Base-by-base conservation (phyloP, 2,113 vertebrate species). In the Aegithalos caudatus region DNA sequence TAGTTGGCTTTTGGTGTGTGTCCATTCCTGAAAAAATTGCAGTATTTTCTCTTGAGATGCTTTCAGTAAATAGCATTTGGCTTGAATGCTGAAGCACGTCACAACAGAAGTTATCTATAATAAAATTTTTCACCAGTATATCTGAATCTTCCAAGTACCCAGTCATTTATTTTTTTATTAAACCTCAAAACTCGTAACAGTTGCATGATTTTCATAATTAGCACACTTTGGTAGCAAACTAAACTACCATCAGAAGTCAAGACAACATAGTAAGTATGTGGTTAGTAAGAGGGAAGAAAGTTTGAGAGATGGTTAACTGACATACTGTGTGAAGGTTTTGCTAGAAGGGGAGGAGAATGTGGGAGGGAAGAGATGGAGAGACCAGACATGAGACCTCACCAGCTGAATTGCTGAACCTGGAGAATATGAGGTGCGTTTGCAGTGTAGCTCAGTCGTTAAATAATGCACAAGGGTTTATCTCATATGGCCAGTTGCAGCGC, bases 391-490 rank as follows among this genome's bases (percentile, higher is more conserved):
- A 91, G 76, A 88, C 65, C 50, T 61, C 37, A 24, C 38, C 38
- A 76, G 76, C 95, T 94, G 89, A 90, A 83, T 77, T 82, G 70
- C 38, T 83, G 69, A 93, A 94, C 65, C 78, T 96, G 93, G 91
- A 95, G 87, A 88, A 77, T 92, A 62, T 81, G 81, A 92, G 85
- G 85, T 96, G 61, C 84, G 70, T 90, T 91, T 88, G 70, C 80
- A 31, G 18, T 48, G 71, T 85, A 89, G 86, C 94, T 97, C 94
- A 95, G 91, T 93, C 92, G 65, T 94, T 96, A 96, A 97, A 92
- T 93, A 97, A 94, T 90, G 86, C 79, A 92, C 58, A 90, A 95
- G 81, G 84, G 21, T 96, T 96, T 97, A 83, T 94, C 86, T 97
- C 95, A 96, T n/a, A 33, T 97, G 94, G 88, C 78, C 69, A 73